phyloP scores from a whole-genome alignment of 2,888 invertebrate species.

The Tortricodes alternella region DNA sequence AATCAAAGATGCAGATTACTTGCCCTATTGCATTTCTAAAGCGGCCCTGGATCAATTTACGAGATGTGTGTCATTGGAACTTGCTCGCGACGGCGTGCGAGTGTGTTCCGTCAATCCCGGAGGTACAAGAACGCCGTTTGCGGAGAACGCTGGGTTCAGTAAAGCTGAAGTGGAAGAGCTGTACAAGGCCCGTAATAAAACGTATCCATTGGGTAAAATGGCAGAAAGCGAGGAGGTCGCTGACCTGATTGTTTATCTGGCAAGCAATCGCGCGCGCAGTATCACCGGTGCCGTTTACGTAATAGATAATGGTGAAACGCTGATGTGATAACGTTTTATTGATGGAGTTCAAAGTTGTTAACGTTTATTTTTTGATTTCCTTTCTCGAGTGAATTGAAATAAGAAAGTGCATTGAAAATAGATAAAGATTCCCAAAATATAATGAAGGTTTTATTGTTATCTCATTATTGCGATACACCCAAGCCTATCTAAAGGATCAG shows the following conservation, averaged over 20 bases:
- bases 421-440: no score
- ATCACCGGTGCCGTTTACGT: constrained; percentile 89
- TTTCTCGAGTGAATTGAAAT: no score
- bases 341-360: background rate
- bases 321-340: constrained; percentile 45
- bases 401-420: no score
- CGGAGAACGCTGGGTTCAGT: constrained; percentile 86
- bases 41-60: constrained; percentile 97
- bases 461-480: no score
- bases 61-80: constrained; percentile 92
- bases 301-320: constrained; percentile 74
- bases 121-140: constrained; percentile 88
- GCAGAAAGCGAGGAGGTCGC: constrained; percentile 93
- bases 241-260: constrained; percentile 93
- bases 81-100: constrained; percentile 88
- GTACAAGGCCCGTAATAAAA: constrained; percentile 89
- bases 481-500: no score
- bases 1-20: constrained; percentile 84
- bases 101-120: constrained; percentile 97
- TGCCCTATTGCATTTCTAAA: constrained; percentile 96
- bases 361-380: background rate
- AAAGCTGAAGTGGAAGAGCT: constrained; percentile 84
- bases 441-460: no score
- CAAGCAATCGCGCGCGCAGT: constrained; percentile 92
- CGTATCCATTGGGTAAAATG: constrained; percentile 93